phyloP scores from a whole-genome alignment of 2,113 vertebrate genomes.

The Axis porcinus region DNA sequence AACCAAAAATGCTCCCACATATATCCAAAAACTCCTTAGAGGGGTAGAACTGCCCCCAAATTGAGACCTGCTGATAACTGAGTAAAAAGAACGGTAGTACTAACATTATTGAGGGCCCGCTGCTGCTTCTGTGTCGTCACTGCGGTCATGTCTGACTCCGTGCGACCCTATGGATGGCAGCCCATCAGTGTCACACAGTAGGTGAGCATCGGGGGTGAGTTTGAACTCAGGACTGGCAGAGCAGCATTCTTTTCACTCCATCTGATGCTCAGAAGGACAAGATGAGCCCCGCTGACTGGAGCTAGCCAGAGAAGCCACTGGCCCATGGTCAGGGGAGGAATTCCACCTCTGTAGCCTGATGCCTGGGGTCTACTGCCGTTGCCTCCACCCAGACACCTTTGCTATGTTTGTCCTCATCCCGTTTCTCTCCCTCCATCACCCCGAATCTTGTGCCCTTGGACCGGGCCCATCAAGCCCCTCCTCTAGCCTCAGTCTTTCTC shows the following conservation, averaged over 20 bases:
- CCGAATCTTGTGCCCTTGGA: not conserved
- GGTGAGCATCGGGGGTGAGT: not conserved
- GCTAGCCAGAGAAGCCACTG: not conserved
- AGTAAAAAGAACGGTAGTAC: not conserved
- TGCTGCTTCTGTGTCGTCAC: rapidly evolving
- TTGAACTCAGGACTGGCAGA: not conserved
- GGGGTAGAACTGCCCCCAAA: not conserved
- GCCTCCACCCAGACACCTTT: not conserved
- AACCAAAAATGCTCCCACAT: not conserved
- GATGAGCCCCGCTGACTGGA: not conserved
- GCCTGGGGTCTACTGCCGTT: not conserved
- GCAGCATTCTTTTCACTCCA: not conserved
- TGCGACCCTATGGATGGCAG: not conserved
- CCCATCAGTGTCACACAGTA: not conserved
- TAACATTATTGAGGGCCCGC: not conserved
- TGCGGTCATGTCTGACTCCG: not conserved
- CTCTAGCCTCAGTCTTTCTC: not conserved
- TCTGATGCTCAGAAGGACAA: not conserved
- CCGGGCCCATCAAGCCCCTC: not conserved
- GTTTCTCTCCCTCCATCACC: not conserved
- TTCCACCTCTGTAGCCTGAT: not conserved
- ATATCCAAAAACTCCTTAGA: not conserved
- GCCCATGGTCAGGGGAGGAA: not conserved
- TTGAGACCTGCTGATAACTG: not conserved
- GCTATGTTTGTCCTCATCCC: not conserved